A percentile compares a stretch with the other conserved stretches of the same genome.
phyloP scores from a whole-genome alignment of 2,888 invertebrate genomes.

The Agrotis segetum region DNA sequence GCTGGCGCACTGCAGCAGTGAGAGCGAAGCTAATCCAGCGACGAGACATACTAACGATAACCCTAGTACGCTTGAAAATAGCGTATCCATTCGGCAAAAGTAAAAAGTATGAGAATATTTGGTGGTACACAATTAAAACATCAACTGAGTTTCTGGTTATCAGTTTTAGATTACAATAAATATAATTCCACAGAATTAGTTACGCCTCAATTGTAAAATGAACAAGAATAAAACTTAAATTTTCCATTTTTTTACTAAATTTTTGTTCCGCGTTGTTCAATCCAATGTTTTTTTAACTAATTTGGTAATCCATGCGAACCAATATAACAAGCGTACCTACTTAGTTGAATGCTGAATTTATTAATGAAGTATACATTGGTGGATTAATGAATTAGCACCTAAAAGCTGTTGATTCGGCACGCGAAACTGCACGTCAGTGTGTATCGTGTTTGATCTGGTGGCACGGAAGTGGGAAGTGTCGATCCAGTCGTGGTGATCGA shows the following conservation, averaged over 20 bases:
- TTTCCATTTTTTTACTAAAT: slow-evolving; percentile 17
- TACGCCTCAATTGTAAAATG: slow-evolving; percentile 28
- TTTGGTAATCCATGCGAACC: slow-evolving; percentile 17
- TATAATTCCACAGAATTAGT: slow-evolving; percentile 18
- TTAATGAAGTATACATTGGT: slow-evolving; percentile 15
- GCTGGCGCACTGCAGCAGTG: slow-evolving; percentile 37
- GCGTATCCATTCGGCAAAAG: not conserved
- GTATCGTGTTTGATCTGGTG: slow-evolving; percentile 40
- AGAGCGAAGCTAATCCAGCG: slow-evolving; percentile 49
- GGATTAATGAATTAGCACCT: slow-evolving; percentile 16
- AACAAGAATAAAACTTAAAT: slow-evolving; percentile 29
- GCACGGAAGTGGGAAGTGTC: slow-evolving; percentile 59
- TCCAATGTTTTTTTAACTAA: slow-evolving; percentile 10
- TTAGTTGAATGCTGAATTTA: slow-evolving; percentile 18
- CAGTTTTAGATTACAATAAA: slow-evolving; percentile 10
- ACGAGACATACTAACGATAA: slow-evolving; percentile 13
- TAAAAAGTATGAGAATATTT: not conserved
- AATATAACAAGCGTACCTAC: slow-evolving; percentile 17
- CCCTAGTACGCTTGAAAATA: not conserved
- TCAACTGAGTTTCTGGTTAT: not conserved
- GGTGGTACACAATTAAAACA: not conserved
- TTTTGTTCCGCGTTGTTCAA: slow-evolving; percentile 45
- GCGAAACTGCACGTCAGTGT: slow-evolving; percentile 10
- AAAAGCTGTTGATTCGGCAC: slow-evolving; percentile 11
- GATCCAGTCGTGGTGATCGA: slow-evolving; percentile 45